These are phyloP conservation scores for Acanthisitta chloris DNA, from an alignment of 2,113 vertebrate genomes.

Conservation along the genomic window DNA sequence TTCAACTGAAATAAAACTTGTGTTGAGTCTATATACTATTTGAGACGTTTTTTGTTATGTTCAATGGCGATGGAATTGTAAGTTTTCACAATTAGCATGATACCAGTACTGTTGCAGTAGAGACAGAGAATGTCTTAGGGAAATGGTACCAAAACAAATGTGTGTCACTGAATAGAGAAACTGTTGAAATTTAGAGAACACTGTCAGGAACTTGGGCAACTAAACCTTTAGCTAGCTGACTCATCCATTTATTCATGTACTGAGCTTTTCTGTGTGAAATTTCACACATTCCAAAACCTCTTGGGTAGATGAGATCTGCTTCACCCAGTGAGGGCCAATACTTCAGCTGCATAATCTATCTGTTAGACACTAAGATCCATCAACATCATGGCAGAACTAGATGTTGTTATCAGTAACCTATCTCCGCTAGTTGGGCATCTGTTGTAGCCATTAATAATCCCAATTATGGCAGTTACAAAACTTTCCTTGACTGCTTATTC, in stretches of 20 bases:
- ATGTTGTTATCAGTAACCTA: not conserved
- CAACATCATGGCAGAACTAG: not conserved
- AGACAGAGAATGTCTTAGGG: not conserved
- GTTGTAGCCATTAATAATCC: conserved; percentile 2
- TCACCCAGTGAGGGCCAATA: not conserved
- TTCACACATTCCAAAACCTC: not conserved
- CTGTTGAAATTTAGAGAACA: not conserved
- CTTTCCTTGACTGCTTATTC: conserved; percentile 7
- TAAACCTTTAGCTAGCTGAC: not conserved
- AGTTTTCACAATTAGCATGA: not conserved
- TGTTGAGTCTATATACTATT: not conserved
- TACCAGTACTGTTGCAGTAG: not conserved
- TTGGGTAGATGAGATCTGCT: not conserved
- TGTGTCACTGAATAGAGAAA: not conserved
- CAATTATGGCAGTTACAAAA: conserved; percentile 26
- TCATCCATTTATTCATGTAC: not conserved
- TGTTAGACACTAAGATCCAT: not conserved
- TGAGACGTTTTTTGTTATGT: not conserved
- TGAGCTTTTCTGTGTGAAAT: not conserved
- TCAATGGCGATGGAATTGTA: not conserved
- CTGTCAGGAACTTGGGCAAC: not conserved
- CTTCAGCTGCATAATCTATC: not conserved
- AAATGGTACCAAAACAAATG: not conserved
- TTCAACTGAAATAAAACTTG: not conserved
- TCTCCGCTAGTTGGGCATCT: not conserved